These are phyloP conservation scores for Bunonema sp. DNA, from an alignment of 2,888 invertebrate species.

Conservation along the genomic window DNA sequence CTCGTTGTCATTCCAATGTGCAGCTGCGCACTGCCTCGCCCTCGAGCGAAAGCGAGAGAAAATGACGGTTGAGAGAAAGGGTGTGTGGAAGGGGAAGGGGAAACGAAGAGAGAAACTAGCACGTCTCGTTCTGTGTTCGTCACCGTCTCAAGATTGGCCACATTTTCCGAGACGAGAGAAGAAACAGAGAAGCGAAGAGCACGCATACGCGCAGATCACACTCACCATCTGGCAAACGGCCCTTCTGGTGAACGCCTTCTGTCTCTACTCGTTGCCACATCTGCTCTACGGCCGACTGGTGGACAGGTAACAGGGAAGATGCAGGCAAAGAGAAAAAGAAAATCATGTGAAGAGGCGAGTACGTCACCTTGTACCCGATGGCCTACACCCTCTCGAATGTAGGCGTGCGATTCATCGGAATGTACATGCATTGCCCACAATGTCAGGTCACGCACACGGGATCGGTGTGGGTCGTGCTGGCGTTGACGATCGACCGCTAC, in stretches of 20 bases:
- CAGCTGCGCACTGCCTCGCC: background rate
- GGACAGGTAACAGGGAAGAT: no score
- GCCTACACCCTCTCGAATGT: slow-evolving; percentile 38
- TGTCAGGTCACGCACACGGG: slow-evolving; percentile 1
- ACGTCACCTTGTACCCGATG: slow-evolving; percentile 35
- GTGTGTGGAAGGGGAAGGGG: background rate
- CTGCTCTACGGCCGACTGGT: slow-evolving; percentile 23
- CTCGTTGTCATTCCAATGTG: background rate
- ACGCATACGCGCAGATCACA: slow-evolving; percentile 22
- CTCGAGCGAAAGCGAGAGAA: background rate
- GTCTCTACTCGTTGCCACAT: slow-evolving; percentile 37
- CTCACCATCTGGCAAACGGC: slow-evolving; percentile 40
- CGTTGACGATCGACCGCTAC: slow-evolving; percentile 38
- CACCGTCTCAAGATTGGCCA: background rate
- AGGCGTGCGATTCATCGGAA: no score
- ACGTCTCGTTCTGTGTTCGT: background rate
- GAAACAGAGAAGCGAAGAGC: no score
- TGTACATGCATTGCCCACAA: slow-evolving; percentile 20
- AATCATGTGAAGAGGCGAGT: slow-evolving; percentile 16
- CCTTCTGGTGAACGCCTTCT: slow-evolving; percentile 35
- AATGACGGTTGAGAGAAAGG: slow-evolving; percentile 3
- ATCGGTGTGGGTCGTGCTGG: slow-evolving; percentile 40
- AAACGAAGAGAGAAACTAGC: background rate
- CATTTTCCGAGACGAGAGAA: background rate
- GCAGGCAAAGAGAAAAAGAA: no score